A percentile compares a stretch with the other conserved stretches of the same genome.
Conservation (phyloP, 1,140 invertebrate species). For the Potamilus streckersoni region DNA sequence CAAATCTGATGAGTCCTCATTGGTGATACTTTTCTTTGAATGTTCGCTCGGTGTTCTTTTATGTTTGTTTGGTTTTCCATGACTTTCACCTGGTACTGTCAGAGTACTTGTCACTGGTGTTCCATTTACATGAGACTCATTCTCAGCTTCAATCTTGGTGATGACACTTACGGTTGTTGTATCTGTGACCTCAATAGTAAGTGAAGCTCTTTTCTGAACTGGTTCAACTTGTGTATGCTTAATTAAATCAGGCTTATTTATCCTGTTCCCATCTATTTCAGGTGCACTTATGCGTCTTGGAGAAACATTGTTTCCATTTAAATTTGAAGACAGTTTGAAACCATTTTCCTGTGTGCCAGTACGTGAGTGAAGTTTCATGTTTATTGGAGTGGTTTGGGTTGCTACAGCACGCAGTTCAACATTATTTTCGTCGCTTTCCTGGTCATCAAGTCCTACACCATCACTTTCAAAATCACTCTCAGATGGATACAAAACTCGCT, state of each 20-base stretch:
- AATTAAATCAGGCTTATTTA: conserved; percentile 6
- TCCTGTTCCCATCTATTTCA: conserved; percentile 9
- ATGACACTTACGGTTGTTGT: background rate
- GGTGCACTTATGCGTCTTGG: background rate
- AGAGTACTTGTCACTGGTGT: background rate
- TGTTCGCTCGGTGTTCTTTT: conserved; percentile 20
- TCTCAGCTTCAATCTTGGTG: conserved; percentile 18
- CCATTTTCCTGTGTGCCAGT: conserved; percentile 3
- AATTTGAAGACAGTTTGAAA: conserved; percentile 4
- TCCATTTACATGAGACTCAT: background rate
- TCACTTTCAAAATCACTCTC: conserved; percentile 43
- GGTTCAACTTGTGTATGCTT: conserved; percentile 1
- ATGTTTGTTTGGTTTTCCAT: background rate
- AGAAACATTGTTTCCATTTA: conserved; percentile 9
- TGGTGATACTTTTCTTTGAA: conserved; percentile 26
- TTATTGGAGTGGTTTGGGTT: conserved; percentile 41
- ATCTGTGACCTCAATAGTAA: conserved; percentile 27
- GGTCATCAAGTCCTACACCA: conserved; percentile 28
- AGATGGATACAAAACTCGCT: conserved; percentile 23
- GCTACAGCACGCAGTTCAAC: conserved; percentile 26
- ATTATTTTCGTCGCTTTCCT: conserved; percentile 31
- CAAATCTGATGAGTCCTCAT: conserved; percentile 28
- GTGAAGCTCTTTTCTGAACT: background rate
- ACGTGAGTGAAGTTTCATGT: conserved; percentile 13
- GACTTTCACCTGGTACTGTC: conserved; percentile 7